Evolutionary conservation across 2,797 vertebrate species (phyloP).

Genomic region (Lepidocolaptes lacrymiger): DNA sequence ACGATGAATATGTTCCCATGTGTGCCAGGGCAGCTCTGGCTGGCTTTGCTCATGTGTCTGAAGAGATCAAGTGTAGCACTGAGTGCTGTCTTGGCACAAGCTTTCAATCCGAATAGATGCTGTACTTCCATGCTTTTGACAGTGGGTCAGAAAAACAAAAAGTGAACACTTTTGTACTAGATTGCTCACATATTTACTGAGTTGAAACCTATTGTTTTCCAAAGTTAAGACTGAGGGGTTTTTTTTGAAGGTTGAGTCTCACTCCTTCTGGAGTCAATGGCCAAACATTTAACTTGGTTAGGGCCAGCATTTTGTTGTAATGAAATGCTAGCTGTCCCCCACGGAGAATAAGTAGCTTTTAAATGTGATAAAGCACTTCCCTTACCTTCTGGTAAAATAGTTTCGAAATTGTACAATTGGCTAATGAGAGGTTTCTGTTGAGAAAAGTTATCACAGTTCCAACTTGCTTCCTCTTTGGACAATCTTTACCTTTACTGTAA

Average conservation of each 20-base stretch:
- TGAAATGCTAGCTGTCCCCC: neutral
- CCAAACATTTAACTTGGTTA: neutral
- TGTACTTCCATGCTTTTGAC: neutral
- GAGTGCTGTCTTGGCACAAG: neutral
- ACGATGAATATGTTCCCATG: accelerated
- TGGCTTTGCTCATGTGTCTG: accelerated
- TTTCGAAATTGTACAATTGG: neutral
- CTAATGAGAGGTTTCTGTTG: neutral
- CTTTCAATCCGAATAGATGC: neutral
- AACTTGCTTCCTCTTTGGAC: neutral
- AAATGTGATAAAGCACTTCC: neutral
- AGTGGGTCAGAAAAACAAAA: neutral
- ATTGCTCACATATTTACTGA: neutral
- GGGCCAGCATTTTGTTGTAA: neutral
- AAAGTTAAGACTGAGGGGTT: neutral
- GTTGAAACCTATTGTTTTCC: neutral
- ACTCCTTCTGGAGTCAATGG: neutral
- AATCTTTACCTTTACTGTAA: neutral
- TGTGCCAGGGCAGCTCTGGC: neutral
- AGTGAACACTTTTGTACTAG: neutral
- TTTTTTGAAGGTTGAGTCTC: neutral
- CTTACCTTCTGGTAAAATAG: neutral
- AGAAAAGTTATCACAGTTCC: neutral
- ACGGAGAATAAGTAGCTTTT: neutral
- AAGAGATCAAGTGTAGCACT: neutral